These are phyloP conservation scores for Clostera curtula DNA, from an alignment of 2,888 invertebrate species.

Conservation along the genomic window DNA sequence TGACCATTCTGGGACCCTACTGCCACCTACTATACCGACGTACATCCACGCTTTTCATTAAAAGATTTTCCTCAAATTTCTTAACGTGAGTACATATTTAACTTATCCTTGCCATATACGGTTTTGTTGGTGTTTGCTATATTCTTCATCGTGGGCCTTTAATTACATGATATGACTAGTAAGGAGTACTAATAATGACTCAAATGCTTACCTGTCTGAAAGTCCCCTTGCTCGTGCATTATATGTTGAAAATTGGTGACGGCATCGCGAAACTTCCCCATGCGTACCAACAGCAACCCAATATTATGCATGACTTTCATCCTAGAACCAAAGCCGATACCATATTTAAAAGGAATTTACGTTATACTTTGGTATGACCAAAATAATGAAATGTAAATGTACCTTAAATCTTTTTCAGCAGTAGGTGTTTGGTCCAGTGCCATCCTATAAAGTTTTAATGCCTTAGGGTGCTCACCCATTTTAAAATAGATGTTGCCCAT, in stretches of 20 bases:
- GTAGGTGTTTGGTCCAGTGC: conserved; percentile 97
- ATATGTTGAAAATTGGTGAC: conserved; percentile 98
- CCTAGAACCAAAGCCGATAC: conserved; percentile 58
- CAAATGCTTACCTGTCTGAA: conserved; percentile 76
- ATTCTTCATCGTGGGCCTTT: too few relatives aligned
- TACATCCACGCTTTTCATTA: too few relatives aligned
- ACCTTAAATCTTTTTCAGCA: conserved; percentile 93
- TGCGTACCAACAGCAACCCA: conserved; percentile 93
- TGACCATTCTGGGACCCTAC: too few relatives aligned
- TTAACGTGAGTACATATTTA: too few relatives aligned
- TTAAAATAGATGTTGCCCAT: conserved; percentile 99
- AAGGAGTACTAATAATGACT: background rate
- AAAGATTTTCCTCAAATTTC: too few relatives aligned
- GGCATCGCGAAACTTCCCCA: conserved; percentile 97
- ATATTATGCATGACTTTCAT: conserved; percentile 99
- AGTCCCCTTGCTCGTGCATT: conserved; percentile 95
- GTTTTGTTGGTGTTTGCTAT: too few relatives aligned
- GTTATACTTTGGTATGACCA: background rate
- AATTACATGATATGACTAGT: too few relatives aligned
- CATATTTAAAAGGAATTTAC: background rate
- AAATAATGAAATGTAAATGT: conserved; percentile 9
- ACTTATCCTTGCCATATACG: too few relatives aligned
- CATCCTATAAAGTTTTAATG: conserved; percentile 98
- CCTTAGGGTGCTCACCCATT: conserved; percentile 94
- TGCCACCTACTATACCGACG: too few relatives aligned